Percentiles rank a stretch among this genome's conserved stretches.
phyloP scores from a whole-genome alignment of 2,113 vertebrate genomes.

The Athene noctua region DNA sequence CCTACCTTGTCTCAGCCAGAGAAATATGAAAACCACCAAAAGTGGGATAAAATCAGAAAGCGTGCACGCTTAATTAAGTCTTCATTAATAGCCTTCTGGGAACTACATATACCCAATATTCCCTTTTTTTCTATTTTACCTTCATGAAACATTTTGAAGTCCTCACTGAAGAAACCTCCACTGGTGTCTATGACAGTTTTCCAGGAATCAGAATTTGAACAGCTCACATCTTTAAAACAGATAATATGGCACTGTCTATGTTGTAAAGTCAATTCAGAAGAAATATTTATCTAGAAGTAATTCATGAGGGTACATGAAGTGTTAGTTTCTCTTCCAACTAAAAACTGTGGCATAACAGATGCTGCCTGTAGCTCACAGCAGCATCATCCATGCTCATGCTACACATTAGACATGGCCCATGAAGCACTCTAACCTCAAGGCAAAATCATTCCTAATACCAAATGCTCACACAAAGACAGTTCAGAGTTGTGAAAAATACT shows the following conservation, averaged over 20 bases:
- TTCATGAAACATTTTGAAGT: not conserved
- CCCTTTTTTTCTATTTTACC: not conserved
- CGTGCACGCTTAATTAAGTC: not conserved
- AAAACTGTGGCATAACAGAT: not conserved
- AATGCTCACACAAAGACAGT: not conserved
- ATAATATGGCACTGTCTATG: not conserved
- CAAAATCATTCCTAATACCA: constrained; percentile 25
- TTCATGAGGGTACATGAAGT: not conserved
- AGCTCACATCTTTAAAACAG: not conserved
- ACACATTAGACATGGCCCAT: constrained; percentile 39
- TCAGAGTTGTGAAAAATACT: constrained; percentile 22
- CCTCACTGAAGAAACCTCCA: not conserved
- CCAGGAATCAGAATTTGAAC: not conserved
- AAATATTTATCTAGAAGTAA: not conserved
- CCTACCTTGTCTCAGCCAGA: not conserved
- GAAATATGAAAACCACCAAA: not conserved
- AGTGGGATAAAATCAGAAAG: not conserved
- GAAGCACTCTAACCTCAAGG: constrained; percentile 31
- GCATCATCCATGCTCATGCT: not conserved
- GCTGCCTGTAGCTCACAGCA: not conserved
- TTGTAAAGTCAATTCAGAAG: not conserved
- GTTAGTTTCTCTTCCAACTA: not conserved
- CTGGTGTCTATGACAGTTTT: not conserved
- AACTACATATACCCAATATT: not conserved
- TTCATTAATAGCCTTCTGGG: not conserved